Evolutionary conservation across 2,888 invertebrate genomes (phyloP), one percentile per base, ranked within the genome.

Genomic region (Papilio protenor): DNA sequence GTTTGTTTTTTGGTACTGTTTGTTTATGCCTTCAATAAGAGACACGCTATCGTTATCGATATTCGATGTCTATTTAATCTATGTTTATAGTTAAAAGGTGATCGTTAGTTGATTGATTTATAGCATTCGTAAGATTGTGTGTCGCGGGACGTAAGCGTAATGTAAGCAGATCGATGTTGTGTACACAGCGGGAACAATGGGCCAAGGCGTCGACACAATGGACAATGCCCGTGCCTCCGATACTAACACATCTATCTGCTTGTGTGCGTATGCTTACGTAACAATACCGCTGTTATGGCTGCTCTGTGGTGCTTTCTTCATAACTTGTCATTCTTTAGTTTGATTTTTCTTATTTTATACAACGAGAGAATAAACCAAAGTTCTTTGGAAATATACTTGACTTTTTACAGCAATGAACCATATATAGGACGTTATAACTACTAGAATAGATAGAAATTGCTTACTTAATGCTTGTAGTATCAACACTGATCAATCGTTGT

Each of bases 181-280:
- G 87, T 89, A 91, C 85, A 88, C 86, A 86, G 83, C 79, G 84
- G 83, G 89, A 94, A 94, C 94, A 94, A 94, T 94, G 88, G 92
- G 80, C 85, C 81, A 89, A 90, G 90, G 88, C 90, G 90, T 88
- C 88, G 84, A 91, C 90, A 93, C 94, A 94, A 94, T 94, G 94
- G 94, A 94, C 94, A 94, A 94, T 93, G 90, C 90, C 87, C 84
- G 85, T 90, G 86, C 89, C 89, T 89, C 86, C 89, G 89, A 91
- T 90, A 89, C 89, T 87, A 90, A 88, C 90, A 90, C 92, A 91
- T 92, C 92, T 90, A 85, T 85, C 83, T 89, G 89, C 89, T 89
- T 89, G 89, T 90, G 89, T 90, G 91, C 77, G 89, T 87, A 82
- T 80, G 83, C 85, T 91, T 91, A 86, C 87, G 88, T 89, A 92